phyloP scores from a whole-genome alignment of 2,797 vertebrate genomes.

The Hephaestus fuliginosus region DNA sequence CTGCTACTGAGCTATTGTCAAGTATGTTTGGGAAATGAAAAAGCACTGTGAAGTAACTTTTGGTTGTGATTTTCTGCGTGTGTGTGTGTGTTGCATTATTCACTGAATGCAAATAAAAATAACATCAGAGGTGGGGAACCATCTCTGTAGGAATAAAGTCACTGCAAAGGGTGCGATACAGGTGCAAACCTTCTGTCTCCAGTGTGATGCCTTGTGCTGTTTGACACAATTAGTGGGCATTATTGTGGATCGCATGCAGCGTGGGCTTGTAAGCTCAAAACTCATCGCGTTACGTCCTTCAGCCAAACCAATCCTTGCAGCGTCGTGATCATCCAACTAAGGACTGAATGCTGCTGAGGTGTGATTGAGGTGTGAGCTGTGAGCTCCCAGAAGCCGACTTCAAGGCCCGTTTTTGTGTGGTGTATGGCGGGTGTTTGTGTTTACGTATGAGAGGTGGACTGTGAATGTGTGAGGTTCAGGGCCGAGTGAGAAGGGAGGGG shows the following conservation, averaged over 20 bases:
- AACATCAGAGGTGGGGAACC: constrained; percentile 55
- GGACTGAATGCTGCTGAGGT: constrained; percentile 53
- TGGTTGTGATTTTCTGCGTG: constrained; percentile 45
- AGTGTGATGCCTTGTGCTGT: constrained; percentile 12
- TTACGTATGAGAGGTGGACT: constrained; percentile 20
- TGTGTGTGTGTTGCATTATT: constrained; percentile 56
- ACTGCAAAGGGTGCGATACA: constrained; percentile 15
- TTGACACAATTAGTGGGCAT: constrained; percentile 41
- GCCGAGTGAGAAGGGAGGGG: constrained; percentile 1
- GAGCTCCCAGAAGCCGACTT: constrained; percentile 29
- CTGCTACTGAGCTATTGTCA: constrained; percentile 73
- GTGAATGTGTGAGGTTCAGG: constrained; percentile 50
- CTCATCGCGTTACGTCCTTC: constrained; percentile 46
- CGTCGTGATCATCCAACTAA: constrained; percentile 52
- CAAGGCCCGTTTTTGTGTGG: constrained; percentile 25
- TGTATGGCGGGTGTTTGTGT: not conserved
- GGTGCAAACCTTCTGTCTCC: constrained; percentile 24
- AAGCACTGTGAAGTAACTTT: constrained; percentile 69
- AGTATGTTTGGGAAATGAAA: constrained; percentile 63
- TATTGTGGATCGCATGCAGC: constrained; percentile 26
- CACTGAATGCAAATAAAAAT: constrained; percentile 73
- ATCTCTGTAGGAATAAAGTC: constrained; percentile 41
- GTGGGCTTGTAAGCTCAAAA: constrained; percentile 26
- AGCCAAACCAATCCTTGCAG: constrained; percentile 27
- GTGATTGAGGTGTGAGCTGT: constrained; percentile 37